phyloP scores from a whole-genome alignment of 1,140 invertebrate genomes.

The Philopotamus ludificatus region DNA sequence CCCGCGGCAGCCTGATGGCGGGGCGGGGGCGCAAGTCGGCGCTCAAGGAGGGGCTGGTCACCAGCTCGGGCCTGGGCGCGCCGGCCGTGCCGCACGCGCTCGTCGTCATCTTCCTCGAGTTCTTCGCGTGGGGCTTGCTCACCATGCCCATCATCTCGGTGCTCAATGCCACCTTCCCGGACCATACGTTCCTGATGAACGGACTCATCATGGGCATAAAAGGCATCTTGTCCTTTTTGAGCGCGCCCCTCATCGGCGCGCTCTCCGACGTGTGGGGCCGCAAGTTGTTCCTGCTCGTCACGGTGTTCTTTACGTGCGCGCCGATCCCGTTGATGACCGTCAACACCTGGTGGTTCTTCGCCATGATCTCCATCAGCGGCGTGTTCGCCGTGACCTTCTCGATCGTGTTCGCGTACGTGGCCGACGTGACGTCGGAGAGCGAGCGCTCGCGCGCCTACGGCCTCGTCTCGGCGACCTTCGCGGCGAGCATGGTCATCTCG shows the following conservation, averaged over 20 bases:
- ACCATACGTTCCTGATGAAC: slow-evolving; percentile 99
- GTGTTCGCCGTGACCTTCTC: slow-evolving; percentile 99
- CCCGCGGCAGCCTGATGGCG: neutral
- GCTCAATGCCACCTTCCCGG: slow-evolving; percentile 95
- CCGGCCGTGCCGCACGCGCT: slow-evolving; percentile 97
- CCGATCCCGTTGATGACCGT: slow-evolving; percentile 99
- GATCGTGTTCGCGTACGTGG: slow-evolving; percentile 98
- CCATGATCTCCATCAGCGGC: slow-evolving; percentile 98
- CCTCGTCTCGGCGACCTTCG: slow-evolving; percentile 97
- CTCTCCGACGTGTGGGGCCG: slow-evolving; percentile 97
- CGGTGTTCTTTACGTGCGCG: slow-evolving; percentile 98
- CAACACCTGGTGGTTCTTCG: slow-evolving; percentile 99
- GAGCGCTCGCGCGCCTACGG: slow-evolving; percentile 96
- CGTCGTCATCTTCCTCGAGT: slow-evolving; percentile 98
- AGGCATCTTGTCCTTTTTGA: slow-evolving; percentile 95
- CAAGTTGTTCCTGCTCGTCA: slow-evolving; percentile 97
- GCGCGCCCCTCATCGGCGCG: slow-evolving; percentile 94
- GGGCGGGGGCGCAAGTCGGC: slow-evolving; percentile 35
- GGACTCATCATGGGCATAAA: slow-evolving; percentile 98
- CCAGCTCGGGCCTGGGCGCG: slow-evolving; percentile 81
- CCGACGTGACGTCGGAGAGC: slow-evolving; percentile 97
- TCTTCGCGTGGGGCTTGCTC: slow-evolving; percentile 98
- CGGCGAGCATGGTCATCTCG: slow-evolving; percentile 95
- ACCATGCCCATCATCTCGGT: slow-evolving; percentile 97
- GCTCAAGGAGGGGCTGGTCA: slow-evolving; percentile 54